Percentiles rank a stretch among this genome's conserved stretches.
Evolutionary conservation across 1,140 invertebrate genomes (phyloP).

Genomic region (Papilio glaucus): DNA sequence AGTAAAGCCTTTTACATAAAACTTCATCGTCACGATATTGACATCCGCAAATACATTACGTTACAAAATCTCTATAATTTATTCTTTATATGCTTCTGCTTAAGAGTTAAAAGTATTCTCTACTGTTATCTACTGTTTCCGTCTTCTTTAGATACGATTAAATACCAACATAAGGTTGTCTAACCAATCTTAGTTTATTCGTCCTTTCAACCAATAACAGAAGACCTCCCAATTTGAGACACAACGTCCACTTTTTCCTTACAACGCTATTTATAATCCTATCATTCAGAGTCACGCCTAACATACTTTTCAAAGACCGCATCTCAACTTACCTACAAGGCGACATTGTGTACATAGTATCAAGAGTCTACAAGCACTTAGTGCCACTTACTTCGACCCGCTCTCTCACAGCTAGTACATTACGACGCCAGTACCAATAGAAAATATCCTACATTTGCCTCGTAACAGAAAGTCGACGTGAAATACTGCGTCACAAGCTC

Average conservation of each 20-base stretch:
- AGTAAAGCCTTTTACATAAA: constrained; percentile 19
- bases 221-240: not conserved
- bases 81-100: not conserved
- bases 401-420: not conserved
- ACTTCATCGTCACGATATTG: not conserved
- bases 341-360: constrained; percentile 3
- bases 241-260: not conserved
- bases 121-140: not conserved
- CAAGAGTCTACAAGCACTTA: not conserved
- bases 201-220: not conserved
- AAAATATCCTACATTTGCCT: not conserved
- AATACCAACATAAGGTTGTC: too few species aligned
- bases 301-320: not conserved
- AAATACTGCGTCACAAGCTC: not conserved
- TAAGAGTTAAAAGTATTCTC: not conserved
- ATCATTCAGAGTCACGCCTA: not conserved
- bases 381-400: not conserved
- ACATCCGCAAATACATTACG: not conserved
- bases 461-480: not conserved
- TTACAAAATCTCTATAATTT: not conserved
- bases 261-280: not conserved
- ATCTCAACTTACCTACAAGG: not conserved
- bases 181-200: too few species aligned
- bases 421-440: too few species aligned
- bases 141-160: too few species aligned